Evolutionary conservation across 2,797 vertebrate genomes (phyloP).

Genomic region (Myotis findleyi): DNA sequence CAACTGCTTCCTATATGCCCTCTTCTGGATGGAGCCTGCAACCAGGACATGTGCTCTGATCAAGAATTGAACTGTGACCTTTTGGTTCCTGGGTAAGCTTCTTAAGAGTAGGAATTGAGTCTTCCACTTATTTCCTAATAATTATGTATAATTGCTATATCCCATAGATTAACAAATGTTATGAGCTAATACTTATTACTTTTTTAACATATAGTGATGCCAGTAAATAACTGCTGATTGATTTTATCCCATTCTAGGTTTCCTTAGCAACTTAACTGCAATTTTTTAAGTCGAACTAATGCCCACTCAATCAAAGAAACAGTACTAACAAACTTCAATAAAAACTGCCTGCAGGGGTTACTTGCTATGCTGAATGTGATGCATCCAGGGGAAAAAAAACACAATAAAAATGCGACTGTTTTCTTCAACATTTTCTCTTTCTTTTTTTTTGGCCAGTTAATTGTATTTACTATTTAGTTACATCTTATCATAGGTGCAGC

Average conservation of each 20-base stretch:
- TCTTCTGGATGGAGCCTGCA: no score
- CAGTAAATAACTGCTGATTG: not conserved
- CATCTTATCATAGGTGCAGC: not conserved
- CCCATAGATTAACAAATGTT: not conserved
- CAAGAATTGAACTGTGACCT: no score
- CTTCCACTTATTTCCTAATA: not conserved
- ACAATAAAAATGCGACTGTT: not conserved
- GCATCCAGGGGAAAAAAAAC: not conserved
- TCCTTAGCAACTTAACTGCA: slow-evolving; percentile 3
- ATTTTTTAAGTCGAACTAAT: slow-evolving; percentile 41
- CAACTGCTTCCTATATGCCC: no score
- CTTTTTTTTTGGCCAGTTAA: not conserved
- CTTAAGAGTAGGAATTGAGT: not conserved
- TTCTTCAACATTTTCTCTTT: not conserved
- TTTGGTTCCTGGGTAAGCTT: not conserved
- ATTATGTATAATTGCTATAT: not conserved
- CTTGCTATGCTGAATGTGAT: not conserved
- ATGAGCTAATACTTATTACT: not conserved
- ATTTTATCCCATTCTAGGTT: not conserved
- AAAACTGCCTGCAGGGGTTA: not conserved
- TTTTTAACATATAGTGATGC: not conserved
- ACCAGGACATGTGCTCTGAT: no score
- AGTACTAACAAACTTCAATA: not conserved
- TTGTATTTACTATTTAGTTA: not conserved
- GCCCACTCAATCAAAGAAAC: not conserved